Evolutionary conservation across 2,888 invertebrate species (phyloP).

Genomic region (Oscheius sp.): DNA sequence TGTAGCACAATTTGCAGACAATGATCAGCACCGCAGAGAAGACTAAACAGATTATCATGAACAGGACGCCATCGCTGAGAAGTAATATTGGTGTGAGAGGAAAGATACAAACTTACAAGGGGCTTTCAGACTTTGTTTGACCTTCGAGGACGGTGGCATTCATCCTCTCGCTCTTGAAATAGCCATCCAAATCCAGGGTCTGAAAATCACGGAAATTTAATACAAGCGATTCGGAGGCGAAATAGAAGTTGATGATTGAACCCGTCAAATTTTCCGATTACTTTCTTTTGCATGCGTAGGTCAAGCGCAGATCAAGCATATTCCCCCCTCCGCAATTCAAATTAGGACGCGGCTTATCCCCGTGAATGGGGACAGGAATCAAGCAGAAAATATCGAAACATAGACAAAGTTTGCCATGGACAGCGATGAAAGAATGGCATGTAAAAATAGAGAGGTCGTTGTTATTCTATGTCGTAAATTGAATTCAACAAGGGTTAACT

Average conservation of each 20-base stretch:
- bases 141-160: constrained; percentile 17
- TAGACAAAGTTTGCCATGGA: neutral
- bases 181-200: constrained; percentile 29
- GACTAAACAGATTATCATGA: constrained; percentile 20
- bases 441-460: too few species aligned
- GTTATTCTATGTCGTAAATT: too few species aligned
- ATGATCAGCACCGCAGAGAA: constrained; percentile 8
- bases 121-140: neutral
- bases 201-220: constrained; percentile 17
- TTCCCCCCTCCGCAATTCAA: neutral
- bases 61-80: constrained; percentile 31
- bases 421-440: too few species aligned
- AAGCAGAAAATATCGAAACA: neutral
- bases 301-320: neutral
- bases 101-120: constrained; percentile 11
- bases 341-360: constrained; percentile 3
- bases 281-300: neutral
- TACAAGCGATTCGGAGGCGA: neutral
- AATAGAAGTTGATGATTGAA: constrained; percentile 16
- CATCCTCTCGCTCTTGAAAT: constrained; percentile 29
- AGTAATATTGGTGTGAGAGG: neutral
- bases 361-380: too few species aligned
- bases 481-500: too few species aligned
- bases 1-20: constrained; percentile 27
- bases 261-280: constrained; percentile 1